phyloP scores from a whole-genome alignment of 2,888 invertebrate genomes.

The Antitype chi region DNA sequence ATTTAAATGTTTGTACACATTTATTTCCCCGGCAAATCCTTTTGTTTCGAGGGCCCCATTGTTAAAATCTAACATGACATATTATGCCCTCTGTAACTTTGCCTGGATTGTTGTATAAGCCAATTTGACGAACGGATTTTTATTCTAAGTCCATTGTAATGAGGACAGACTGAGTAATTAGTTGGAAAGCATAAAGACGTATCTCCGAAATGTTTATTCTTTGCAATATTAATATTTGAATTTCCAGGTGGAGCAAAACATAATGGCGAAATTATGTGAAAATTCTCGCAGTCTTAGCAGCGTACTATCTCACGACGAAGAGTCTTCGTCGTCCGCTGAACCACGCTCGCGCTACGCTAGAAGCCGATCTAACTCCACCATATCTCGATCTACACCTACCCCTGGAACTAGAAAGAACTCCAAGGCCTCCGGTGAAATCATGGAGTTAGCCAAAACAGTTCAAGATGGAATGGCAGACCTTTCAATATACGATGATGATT shows the following conservation, averaged over 20 bases:
- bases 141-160: constrained; percentile 6
- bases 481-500: constrained; percentile 81
- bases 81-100: constrained; percentile 25
- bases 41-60: constrained; percentile 45
- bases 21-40: constrained; percentile 45
- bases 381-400: constrained; percentile 79
- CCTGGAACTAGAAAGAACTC: constrained; percentile 78
- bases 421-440: constrained; percentile 84
- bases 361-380: constrained; percentile 79
- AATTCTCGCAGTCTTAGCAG: constrained; percentile 84
- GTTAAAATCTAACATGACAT: constrained; percentile 35
- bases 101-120: not conserved
- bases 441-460: constrained; percentile 89
- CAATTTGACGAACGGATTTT: constrained; percentile 19
- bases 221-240: not conserved
- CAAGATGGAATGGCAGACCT: constrained; percentile 90
- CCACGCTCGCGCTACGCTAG: constrained; percentile 80
- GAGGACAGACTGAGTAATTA: not conserved
- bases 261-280: constrained; percentile 82
- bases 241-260: constrained; percentile 80
- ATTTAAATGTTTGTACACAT: constrained; percentile 29
- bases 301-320: constrained; percentile 84
- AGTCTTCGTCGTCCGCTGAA: constrained; percentile 82
- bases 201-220: not conserved
- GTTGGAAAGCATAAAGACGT: not conserved